phyloP scores from a whole-genome alignment of 2,797 vertebrate genomes.

The Parauchenoglanis ngamensis region DNA sequence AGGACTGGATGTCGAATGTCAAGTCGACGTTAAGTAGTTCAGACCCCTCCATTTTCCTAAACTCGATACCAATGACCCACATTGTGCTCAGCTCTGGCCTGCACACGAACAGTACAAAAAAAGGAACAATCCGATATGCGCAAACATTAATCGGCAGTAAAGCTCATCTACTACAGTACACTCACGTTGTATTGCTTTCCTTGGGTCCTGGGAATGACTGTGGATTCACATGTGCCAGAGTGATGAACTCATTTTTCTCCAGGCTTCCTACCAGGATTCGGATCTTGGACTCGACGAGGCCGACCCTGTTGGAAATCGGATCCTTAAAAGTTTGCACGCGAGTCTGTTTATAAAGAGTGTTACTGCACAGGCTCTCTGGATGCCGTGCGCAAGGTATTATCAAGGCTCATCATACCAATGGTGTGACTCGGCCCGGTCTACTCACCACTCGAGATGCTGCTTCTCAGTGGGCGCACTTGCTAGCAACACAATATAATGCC shows the following conservation, averaged over 20 bases:
- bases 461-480: conserved; percentile 85
- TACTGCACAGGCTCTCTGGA: conserved; percentile 14
- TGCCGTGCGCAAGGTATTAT: conserved; percentile 12
- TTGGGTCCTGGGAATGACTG: conserved; percentile 82
- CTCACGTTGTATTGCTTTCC: conserved; percentile 83
- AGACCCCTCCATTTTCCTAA: conserved; percentile 86
- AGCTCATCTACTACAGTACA: neutral
- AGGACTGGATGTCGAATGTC: conserved; percentile 84
- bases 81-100: conserved; percentile 86
- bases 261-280: conserved; percentile 85
- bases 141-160: no score
- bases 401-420: conserved; percentile 31
- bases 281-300: conserved; percentile 91
- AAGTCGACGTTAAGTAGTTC: conserved; percentile 86
- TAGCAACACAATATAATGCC: conserved; percentile 91
- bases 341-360: neutral
- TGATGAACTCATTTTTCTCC: conserved; percentile 88
- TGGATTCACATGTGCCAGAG: conserved; percentile 82
- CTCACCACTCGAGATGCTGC: conserved; percentile 88
- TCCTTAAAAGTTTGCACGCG: neutral
- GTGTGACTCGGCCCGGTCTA: conserved; percentile 56
- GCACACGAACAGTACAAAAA: conserved; percentile 26
- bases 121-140: neutral
- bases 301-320: conserved; percentile 72
- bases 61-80: conserved; percentile 90